Percentiles rank a stretch among this genome's conserved stretches.
These are phyloP conservation scores for Eilema sororculum DNA, from an alignment of 2,888 invertebrate species.

Conservation along the genomic window DNA sequence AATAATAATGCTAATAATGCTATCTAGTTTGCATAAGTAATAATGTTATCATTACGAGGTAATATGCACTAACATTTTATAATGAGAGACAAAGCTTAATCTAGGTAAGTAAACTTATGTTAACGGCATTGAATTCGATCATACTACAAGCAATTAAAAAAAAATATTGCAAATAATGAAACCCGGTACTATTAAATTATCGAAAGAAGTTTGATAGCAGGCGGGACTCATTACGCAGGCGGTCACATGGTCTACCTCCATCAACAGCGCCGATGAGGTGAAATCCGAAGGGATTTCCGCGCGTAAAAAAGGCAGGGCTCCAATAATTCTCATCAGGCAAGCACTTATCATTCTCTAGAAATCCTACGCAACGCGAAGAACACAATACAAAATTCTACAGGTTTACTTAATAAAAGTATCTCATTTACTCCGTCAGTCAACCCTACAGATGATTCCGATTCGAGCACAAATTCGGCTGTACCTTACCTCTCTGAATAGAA, in stretches of 20 bases:
- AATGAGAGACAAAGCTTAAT: not conserved
- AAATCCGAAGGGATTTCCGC: no score
- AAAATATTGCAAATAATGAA: no score
- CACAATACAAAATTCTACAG: not conserved
- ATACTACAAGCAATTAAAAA: no score
- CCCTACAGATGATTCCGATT: not conserved
- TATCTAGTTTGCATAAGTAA: not conserved
- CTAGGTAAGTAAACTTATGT: not conserved
- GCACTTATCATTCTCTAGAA: not conserved
- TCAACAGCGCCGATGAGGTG: no score
- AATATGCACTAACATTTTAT: not conserved
- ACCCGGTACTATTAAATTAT: no score
- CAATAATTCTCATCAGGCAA: not conserved
- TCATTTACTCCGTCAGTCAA: not conserved
- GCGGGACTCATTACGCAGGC: no score
- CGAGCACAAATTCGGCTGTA: not conserved
- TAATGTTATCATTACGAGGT: conserved; percentile 2
- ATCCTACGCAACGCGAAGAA: not conserved
- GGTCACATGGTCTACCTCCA: no score
- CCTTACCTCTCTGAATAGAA: not conserved
- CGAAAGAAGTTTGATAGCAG: no score
- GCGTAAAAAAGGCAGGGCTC: no score
- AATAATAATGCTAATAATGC: not conserved
- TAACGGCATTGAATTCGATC: no score
- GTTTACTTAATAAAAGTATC: not conserved